Evolutionary conservation across 1,140 invertebrate species (phyloP).

Genomic region (Euborellia annulipes): DNA sequence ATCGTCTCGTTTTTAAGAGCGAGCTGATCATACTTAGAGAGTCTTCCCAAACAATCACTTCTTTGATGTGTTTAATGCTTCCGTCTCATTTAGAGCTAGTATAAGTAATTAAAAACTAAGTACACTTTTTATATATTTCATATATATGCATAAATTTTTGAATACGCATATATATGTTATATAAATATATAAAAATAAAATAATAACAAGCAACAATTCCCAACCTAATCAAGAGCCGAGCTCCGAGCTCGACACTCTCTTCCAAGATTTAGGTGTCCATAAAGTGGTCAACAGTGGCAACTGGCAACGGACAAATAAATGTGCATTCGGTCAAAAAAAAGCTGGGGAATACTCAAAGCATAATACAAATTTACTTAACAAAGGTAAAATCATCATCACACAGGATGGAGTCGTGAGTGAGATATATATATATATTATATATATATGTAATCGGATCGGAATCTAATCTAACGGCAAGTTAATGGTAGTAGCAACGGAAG

Average conservation of each 20-base stretch:
- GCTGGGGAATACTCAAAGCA: constrained; percentile 12
- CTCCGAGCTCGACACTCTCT: neutral
- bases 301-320: constrained; percentile 7
- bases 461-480: constrained; percentile 9
- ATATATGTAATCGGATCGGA: neutral
- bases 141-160: constrained; percentile 1
- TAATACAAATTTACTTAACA: constrained; percentile 11
- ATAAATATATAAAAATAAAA: neutral
- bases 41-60: no score
- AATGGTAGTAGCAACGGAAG: constrained; percentile 6
- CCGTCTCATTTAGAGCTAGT: neutral
- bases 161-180: neutral
- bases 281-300: constrained; percentile 11
- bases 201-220: neutral
- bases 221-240: neutral
- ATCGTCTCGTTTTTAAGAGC: no score
- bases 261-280: constrained; percentile 14
- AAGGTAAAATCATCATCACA: constrained; percentile 7
- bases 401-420: constrained; percentile 10
- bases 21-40: no score
- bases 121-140: neutral
- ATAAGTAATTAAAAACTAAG: neutral
- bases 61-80: no score
- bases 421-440: constrained; percentile 1
- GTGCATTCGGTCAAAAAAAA: constrained; percentile 11